A percentile compares a stretch with the other conserved stretches of the same genome.
These are phyloP conservation scores for Huso huso DNA, from an alignment of 2,797 vertebrate species.

Conservation along the genomic window DNA sequence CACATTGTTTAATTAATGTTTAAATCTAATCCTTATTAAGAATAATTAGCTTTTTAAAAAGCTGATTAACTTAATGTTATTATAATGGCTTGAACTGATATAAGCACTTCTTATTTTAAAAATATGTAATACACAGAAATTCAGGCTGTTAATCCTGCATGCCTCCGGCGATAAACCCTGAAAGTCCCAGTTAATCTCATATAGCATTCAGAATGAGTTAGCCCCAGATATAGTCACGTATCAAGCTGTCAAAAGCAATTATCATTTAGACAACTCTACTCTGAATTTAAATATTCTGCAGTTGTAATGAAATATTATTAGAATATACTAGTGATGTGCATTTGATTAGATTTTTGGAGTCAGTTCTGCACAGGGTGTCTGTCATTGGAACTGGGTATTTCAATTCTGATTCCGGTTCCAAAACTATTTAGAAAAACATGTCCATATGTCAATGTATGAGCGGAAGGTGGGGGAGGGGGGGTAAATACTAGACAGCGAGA, in stretches of 20 bases:
- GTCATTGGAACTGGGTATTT: too few species aligned
- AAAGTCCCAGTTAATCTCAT: slow-evolving; percentile 75
- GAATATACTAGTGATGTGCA: too few species aligned
- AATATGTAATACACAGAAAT: slow-evolving; percentile 49
- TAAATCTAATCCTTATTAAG: slow-evolving; percentile 55
- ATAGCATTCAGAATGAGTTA: slow-evolving; percentile 60
- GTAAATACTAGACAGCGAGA: too few species aligned
- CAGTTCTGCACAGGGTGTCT: too few species aligned
- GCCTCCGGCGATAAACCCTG: slow-evolving; percentile 71
- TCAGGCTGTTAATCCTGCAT: slow-evolving; percentile 65
- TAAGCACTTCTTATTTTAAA: slow-evolving; percentile 46
- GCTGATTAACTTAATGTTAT: slow-evolving; percentile 57
- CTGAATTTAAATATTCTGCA: slow-evolving; percentile 37
- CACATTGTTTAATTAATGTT: slow-evolving; percentile 50
- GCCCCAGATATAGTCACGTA: slow-evolving; percentile 64
- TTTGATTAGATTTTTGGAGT: too few species aligned
- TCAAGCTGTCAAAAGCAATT: slow-evolving; percentile 71
- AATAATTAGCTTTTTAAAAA: slow-evolving; percentile 61
- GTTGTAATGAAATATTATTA: slow-evolving; percentile 18
- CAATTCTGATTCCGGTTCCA: too few species aligned
- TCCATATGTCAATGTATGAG: too few species aligned
- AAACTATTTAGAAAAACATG: too few species aligned
- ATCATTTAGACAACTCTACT: slow-evolving; percentile 62
- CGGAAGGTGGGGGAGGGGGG: too few species aligned
- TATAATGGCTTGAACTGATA: slow-evolving; percentile 49